These are phyloP conservation scores for Lypha dubia DNA, from an alignment of 2,888 invertebrate genomes.

Conservation along the genomic window DNA sequence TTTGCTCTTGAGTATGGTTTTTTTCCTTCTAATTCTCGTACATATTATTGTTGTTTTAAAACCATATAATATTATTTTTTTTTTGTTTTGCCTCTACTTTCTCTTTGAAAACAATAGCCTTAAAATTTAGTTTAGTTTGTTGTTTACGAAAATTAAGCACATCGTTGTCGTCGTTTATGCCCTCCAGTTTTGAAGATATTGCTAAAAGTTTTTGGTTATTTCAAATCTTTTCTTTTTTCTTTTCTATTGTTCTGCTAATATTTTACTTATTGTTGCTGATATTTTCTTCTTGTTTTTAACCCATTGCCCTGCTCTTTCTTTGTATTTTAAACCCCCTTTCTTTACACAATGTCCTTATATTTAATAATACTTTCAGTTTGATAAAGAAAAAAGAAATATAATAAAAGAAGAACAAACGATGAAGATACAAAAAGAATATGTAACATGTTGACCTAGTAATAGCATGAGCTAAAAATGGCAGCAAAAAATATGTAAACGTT, in stretches of 20 bases:
- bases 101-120: conserved; percentile 41
- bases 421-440: conserved; percentile 15
- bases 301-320: conserved; percentile 2
- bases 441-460: conserved; percentile 61
- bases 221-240: background rate
- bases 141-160: conserved; percentile 44
- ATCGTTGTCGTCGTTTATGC: conserved; percentile 56
- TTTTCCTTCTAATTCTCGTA: background rate
- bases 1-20: conserved; percentile 32
- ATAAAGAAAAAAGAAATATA: too few relatives aligned
- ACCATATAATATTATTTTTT: too few relatives aligned
- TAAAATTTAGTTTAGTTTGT: conserved; percentile 17
- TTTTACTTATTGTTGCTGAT: conserved; percentile 24
- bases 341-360: conserved; percentile 46
- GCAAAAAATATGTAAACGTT: conserved; percentile 64
- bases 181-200: conserved; percentile 61
- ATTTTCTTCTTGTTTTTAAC: conserved; percentile 6
- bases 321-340: background rate
- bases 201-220: conserved; percentile 35
- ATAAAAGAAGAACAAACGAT: conserved; percentile 14
- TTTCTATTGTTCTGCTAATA: background rate
- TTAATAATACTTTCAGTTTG: conserved; percentile 49
- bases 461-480: background rate
- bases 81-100: background rate
- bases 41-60: conserved; percentile 29